Evolutionary conservation across 1,140 invertebrate species (phyloP).

Genomic region (Drosophila jambulina): DNA sequence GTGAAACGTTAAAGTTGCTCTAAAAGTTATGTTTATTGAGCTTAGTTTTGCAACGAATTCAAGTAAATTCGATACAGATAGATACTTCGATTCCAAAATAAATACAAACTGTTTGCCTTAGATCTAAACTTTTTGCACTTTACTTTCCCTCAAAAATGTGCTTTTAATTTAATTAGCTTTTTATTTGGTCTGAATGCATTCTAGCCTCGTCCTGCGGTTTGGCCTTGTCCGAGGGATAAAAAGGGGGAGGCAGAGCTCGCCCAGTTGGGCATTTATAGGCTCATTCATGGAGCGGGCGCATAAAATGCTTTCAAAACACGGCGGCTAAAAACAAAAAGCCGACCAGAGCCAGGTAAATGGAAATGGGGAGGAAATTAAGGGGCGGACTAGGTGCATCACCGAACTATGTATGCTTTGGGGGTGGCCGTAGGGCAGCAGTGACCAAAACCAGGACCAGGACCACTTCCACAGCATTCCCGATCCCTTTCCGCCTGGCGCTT

Average conservation of each 20-base stretch:
- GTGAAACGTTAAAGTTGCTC: too few species aligned
- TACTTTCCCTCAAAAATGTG: constrained; percentile 24
- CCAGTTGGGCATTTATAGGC: constrained; percentile 43
- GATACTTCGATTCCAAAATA: constrained; percentile 10
- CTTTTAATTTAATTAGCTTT: constrained; percentile 55
- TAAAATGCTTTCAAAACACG: constrained; percentile 49
- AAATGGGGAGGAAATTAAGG: constrained; percentile 1
- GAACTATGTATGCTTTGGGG: constrained; percentile 11
- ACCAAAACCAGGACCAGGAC: constrained; percentile 12
- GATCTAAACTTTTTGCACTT: constrained; percentile 10
- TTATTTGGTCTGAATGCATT: constrained; percentile 50
- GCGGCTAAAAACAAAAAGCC: constrained; percentile 44
- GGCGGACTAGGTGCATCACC: constrained; percentile 6
- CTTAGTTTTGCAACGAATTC: background rate
- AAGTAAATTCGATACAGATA: background rate
- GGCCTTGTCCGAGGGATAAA: constrained; percentile 27
- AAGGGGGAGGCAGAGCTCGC: constrained; percentile 11
- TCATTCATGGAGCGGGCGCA: constrained; percentile 22
- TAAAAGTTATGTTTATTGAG: background rate
- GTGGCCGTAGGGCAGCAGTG: constrained; percentile 7
- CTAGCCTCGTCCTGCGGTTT: constrained; percentile 2
- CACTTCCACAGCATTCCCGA: constrained; percentile 11
- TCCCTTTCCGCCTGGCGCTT: constrained; percentile 1
- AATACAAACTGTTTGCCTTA: constrained; percentile 8
- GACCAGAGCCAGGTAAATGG: constrained; percentile 26